Conservation (phyloP, 2,797 vertebrate species). For the Botia almorhae region DNA sequence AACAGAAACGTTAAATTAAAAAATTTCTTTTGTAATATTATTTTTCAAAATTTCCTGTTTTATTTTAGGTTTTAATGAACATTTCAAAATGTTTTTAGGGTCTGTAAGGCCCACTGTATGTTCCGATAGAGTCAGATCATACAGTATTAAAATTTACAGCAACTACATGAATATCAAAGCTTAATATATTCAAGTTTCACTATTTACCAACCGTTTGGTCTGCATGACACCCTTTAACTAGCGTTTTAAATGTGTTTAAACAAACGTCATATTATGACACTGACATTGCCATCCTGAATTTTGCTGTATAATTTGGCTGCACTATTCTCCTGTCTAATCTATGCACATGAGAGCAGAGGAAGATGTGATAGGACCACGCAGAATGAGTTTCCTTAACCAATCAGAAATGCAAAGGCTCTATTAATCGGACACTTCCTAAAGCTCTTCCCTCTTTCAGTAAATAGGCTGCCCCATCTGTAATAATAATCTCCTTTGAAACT, state of each 20-base stretch:
- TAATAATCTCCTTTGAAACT: neutral
- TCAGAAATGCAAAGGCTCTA: slow-evolving; percentile 55
- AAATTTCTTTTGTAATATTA: neutral
- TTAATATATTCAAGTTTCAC: neutral
- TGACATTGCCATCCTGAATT: slow-evolving; percentile 44
- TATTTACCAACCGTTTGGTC: neutral
- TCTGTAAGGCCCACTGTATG: neutral
- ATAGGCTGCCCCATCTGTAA: slow-evolving; percentile 16
- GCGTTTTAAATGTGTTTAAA: neutral
- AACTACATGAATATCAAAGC: neutral
- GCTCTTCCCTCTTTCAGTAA: slow-evolving; percentile 52
- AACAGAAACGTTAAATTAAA: neutral
- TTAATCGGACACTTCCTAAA: slow-evolving; percentile 41
- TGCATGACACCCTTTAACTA: neutral
- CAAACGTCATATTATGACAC: neutral
- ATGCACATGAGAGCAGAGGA: slow-evolving; percentile 39
- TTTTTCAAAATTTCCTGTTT: neutral
- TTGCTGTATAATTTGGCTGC: slow-evolving; percentile 2
- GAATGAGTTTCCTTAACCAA: slow-evolving; percentile 48
- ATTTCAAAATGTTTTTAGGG: neutral
- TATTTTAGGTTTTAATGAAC: neutral
- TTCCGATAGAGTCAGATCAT: neutral
- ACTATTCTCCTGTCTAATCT: slow-evolving; percentile 26
- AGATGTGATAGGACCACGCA: slow-evolving; percentile 44
- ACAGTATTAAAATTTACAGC: neutral